A percentile compares a stretch with the other conserved stretches of the same genome.
phyloP scores from a whole-genome alignment of 1,140 invertebrate species.

The Platyura marginata region DNA sequence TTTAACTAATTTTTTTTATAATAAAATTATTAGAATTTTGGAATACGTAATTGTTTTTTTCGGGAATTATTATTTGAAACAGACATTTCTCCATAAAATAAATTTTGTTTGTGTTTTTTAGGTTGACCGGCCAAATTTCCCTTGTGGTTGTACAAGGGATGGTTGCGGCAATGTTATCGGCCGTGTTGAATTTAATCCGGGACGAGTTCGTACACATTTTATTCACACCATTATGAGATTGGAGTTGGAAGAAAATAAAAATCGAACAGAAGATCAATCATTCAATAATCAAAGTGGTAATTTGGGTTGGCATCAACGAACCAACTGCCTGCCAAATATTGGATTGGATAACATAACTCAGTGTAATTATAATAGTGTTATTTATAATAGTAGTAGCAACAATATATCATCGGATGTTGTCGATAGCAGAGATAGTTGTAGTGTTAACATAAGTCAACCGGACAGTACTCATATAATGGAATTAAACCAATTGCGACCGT shows the following conservation, averaged over 20 bases:
- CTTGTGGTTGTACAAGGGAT: conserved; percentile 87
- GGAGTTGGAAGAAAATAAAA: conserved; percentile 67
- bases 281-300: not conserved
- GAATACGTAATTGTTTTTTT: too few species aligned
- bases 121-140: conserved; percentile 87
- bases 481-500: not conserved
- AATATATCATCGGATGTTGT: not conserved
- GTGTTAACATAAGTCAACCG: too few species aligned
- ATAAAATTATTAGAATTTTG: too few species aligned
- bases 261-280: not conserved
- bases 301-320: not conserved
- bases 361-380: not conserved
- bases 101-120: conserved; percentile 1
- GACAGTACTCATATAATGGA: not conserved
- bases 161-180: conserved; percentile 85
- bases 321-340: not conserved
- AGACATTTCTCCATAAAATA: too few species aligned
- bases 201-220: conserved; percentile 90
- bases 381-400: not conserved
- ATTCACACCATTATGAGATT: conserved; percentile 92
- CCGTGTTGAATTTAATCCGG: conserved; percentile 89
- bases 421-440: too few species aligned
- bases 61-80: too few species aligned
- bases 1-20: too few species aligned
- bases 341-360: not conserved